Percentiles rank a stretch among this genome's conserved stretches.
Conservation (phyloP, 2,888 invertebrate species). For the Microdon myrmicae region DNA sequence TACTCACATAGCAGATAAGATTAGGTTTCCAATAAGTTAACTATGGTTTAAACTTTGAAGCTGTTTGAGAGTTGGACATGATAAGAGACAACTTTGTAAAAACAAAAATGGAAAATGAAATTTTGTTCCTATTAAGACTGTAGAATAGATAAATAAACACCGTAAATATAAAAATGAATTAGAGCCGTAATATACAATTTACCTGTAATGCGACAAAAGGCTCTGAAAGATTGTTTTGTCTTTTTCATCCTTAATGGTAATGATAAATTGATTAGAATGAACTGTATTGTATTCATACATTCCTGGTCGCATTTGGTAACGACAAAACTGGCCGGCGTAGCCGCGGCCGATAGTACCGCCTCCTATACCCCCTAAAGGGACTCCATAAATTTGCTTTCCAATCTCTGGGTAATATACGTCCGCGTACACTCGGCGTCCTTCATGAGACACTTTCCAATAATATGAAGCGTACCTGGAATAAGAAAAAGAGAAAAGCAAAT, state of each 20-base stretch:
- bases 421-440: conserved; percentile 79
- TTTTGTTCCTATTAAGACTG: too few species aligned
- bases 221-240: conserved; percentile 81
- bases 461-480: conserved; percentile 78
- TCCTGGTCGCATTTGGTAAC: conserved; percentile 90
- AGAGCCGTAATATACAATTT: too few species aligned
- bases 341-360: conserved; percentile 84
- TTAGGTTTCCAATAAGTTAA: too few species aligned
- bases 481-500: not conserved
- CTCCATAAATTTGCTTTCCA: conserved; percentile 89
- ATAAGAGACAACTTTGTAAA: too few species aligned
- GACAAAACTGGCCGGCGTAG: conserved; percentile 91
- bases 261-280: conserved; percentile 89
- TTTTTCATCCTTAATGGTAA: conserved; percentile 79
- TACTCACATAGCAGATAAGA: too few species aligned
- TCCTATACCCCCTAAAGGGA: conserved; percentile 85
- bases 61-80: too few species aligned
- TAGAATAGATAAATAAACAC: too few species aligned
- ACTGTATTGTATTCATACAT: conserved; percentile 86
- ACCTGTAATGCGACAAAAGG: conserved; percentile 80
- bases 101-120: too few species aligned
- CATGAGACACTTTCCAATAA: conserved; percentile 73
- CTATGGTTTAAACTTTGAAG: too few species aligned
- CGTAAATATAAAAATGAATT: too few species aligned
- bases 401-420: conserved; percentile 78